Conservation (phyloP, 2,113 vertebrate species). For the Ammodytes marinus region DNA sequence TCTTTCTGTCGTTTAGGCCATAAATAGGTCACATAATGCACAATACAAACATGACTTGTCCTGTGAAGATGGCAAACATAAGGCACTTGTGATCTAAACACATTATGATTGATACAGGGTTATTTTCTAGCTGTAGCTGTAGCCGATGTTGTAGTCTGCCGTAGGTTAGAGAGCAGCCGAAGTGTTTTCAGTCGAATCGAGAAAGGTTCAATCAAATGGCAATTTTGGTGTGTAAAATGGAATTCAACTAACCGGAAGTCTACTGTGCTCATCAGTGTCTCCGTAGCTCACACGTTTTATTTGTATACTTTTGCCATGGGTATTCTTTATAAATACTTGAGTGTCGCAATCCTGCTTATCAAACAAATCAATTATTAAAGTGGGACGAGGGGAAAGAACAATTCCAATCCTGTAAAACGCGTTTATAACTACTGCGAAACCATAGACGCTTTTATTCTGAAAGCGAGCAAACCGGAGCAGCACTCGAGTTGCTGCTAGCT, state of each 20-base stretch:
- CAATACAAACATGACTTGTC: background rate
- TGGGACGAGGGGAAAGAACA: background rate
- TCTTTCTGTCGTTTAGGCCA: too few species aligned
- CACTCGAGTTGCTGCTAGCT: background rate
- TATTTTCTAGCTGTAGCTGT: background rate
- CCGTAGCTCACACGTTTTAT: background rate
- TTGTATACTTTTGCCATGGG: background rate
- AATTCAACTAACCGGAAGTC: constrained; percentile 52
- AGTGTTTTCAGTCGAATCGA: background rate
- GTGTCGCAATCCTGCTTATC: accelerated
- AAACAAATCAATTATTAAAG: background rate
- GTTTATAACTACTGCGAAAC: background rate
- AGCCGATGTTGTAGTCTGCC: background rate
- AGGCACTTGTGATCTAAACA: background rate
- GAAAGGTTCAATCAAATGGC: constrained; percentile 15
- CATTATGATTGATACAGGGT: background rate
- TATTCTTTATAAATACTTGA: background rate
- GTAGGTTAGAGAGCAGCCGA: background rate
- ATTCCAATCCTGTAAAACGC: background rate
- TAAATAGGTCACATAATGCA: background rate
- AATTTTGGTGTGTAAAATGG: constrained; percentile 17
- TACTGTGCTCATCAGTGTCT: background rate
- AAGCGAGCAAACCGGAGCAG: constrained; percentile 42
- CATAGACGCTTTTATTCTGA: constrained; percentile 57
- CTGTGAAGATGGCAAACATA: background rate